These are phyloP conservation scores for Andrena camellia DNA, from an alignment of 2,888 invertebrate genomes.

Conservation along the genomic window DNA sequence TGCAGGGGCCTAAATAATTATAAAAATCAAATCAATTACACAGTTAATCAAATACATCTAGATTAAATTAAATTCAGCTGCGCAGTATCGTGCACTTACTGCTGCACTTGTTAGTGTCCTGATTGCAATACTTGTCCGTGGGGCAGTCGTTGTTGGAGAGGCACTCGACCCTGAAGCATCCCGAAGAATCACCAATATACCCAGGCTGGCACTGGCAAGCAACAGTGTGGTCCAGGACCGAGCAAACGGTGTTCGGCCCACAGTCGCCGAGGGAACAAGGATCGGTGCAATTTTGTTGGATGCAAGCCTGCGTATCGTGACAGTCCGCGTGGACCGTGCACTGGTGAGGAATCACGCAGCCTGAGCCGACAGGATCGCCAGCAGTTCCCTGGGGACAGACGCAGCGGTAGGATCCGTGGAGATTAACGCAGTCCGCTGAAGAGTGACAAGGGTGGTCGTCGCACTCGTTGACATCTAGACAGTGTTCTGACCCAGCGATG, in stretches of 20 bases:
- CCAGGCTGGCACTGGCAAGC: constrained; percentile 93
- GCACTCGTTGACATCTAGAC: constrained; percentile 94
- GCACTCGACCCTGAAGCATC: constrained; percentile 96
- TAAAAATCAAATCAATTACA: background rate
- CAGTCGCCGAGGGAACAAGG: constrained; percentile 91
- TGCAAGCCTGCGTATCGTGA: constrained; percentile 91
- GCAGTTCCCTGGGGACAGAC: constrained; percentile 92
- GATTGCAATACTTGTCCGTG: constrained; percentile 91
- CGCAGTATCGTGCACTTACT: constrained; percentile 86
- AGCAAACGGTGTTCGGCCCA: constrained; percentile 92
- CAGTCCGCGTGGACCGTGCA: constrained; percentile 92
- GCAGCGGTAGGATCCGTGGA: constrained; percentile 93
- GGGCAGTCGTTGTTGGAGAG: constrained; percentile 91
- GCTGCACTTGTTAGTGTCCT: constrained; percentile 91
- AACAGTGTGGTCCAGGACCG: constrained; percentile 90
- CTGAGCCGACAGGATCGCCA: constrained; percentile 89
- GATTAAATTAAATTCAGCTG: background rate
- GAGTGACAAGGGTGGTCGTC: constrained; percentile 92
- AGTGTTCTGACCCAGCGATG: constrained; percentile 89
- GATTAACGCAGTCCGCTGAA: constrained; percentile 92
- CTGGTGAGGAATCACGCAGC: constrained; percentile 92
- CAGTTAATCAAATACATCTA: background rate
- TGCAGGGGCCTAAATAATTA: constrained; percentile 90
- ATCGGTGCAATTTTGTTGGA: constrained; percentile 92
- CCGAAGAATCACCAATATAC: constrained; percentile 93